Evolutionary conservation across 2,888 invertebrate species (phyloP).

Genomic region (Saturnia pavonia): DNA sequence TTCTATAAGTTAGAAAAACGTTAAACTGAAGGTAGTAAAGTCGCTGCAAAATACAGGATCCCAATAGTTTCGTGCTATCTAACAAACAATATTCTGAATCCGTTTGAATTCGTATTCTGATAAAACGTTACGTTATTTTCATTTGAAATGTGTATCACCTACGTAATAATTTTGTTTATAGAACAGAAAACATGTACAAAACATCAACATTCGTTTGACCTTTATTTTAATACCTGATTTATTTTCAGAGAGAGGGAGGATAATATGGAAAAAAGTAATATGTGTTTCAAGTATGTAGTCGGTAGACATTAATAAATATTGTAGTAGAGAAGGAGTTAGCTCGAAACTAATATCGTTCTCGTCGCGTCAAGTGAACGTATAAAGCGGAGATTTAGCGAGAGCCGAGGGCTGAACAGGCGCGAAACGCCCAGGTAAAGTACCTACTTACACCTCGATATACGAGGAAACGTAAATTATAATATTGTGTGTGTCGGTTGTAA

Average conservation of each 20-base stretch:
- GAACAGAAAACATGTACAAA: neutral
- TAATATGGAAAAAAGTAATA: conserved; percentile 19
- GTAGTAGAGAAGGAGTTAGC: conserved; percentile 75
- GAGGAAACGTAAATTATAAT: conserved; percentile 82
- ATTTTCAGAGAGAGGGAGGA: conserved; percentile 16
- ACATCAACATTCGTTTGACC: neutral
- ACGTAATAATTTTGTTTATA: neutral
- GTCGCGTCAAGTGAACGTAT: conserved; percentile 81
- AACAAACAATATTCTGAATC: neutral
- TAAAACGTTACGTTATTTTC: neutral
- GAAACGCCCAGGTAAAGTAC: conserved; percentile 79
- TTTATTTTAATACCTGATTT: neutral
- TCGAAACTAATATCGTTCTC: conserved; percentile 80
- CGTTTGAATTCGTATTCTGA: neutral
- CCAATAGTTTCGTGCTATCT: neutral
- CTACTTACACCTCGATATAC: conserved; percentile 81
- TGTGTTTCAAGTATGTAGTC: conserved; percentile 29
- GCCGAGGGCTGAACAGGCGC: conserved; percentile 77
- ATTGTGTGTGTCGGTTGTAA: conserved; percentile 79
- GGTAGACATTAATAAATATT: conserved; percentile 77
- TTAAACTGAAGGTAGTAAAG: neutral
- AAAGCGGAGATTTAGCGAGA: conserved; percentile 81
- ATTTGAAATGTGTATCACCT: too few species aligned
- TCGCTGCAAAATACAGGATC: neutral
- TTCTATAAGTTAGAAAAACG: neutral